phyloP scores from a whole-genome alignment of 2,888 invertebrate genomes.

The Standfussiana lucernea region DNA sequence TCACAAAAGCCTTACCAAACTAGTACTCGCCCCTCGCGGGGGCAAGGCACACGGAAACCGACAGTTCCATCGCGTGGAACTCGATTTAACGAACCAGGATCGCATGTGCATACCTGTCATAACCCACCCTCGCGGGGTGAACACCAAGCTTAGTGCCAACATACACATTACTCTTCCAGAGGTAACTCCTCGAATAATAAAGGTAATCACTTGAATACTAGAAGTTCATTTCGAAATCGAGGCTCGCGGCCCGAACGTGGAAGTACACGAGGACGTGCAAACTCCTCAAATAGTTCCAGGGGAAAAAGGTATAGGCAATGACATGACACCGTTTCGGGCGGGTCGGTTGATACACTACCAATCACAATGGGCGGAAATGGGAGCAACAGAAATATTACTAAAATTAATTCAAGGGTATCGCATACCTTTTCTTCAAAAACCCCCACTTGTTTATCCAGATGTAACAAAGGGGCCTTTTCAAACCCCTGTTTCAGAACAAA shows the following conservation, averaged over 20 bases:
- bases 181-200: not conserved
- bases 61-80: not conserved
- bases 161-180: slow-evolving; percentile 5
- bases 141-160: not conserved
- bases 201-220: not conserved
- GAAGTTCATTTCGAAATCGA: slow-evolving; percentile 8
- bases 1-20: too few species aligned
- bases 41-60: not conserved
- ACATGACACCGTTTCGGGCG: not conserved
- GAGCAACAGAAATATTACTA: not conserved
- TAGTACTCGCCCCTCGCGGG: too few species aligned
- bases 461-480: not conserved
- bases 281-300: not conserved
- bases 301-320: too few species aligned
- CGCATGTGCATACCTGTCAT: not conserved
- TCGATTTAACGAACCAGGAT: not conserved
- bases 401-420: not conserved
- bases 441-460: not conserved
- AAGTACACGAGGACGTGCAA: slow-evolving; percentile 8
- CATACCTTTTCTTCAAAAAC: not conserved
- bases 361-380: not conserved
- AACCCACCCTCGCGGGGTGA: slow-evolving; percentile 1
- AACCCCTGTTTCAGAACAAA: not conserved
- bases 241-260: slow-evolving; percentile 3
- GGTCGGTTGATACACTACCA: not conserved